Conservation (phyloP, 2,797 vertebrate species). For the Dicrostonyx torquatus region DNA sequence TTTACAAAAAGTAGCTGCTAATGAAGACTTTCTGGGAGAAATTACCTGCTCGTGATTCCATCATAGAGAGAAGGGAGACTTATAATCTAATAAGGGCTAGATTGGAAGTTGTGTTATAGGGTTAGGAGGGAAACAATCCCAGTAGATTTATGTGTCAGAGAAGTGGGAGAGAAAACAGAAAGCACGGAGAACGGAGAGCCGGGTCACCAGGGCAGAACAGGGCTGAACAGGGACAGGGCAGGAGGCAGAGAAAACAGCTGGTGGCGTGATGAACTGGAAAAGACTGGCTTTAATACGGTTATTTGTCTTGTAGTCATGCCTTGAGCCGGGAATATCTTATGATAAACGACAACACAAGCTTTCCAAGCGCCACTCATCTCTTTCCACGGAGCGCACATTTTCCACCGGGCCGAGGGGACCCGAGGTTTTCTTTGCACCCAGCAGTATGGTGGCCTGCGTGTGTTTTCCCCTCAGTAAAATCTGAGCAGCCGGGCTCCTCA, state of each 20-base stretch:
- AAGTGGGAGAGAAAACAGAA: background rate
- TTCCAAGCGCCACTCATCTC: slow-evolving; percentile 73
- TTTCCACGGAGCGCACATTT: slow-evolving; percentile 71
- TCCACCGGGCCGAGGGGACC: slow-evolving; percentile 73
- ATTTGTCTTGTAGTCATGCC: slow-evolving; percentile 59
- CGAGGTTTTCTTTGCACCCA: slow-evolving; percentile 60
- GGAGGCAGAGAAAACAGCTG: background rate
- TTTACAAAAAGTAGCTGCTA: background rate
- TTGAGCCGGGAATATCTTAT: slow-evolving; percentile 64
- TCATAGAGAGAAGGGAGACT: background rate
- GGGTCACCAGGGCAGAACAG: background rate
- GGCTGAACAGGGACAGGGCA: background rate
- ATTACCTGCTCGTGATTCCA: background rate
- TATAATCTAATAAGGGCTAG: background rate
- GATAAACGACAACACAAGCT: slow-evolving; percentile 75
- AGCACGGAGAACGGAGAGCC: background rate
- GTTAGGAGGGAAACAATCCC: background rate
- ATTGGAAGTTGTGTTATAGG: background rate
- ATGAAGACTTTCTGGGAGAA: slow-evolving; percentile 5
- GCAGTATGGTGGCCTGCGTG: slow-evolving; percentile 25
- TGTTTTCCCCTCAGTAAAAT: slow-evolving; percentile 45
- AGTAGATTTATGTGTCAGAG: background rate
- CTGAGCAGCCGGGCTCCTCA: rapidly evolving
- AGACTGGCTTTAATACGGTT: slow-evolving; percentile 65
- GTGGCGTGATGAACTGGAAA: slow-evolving; percentile 72